phyloP scores from a whole-genome alignment of 2,797 vertebrate genomes.

The Xyrichtys novacula region DNA sequence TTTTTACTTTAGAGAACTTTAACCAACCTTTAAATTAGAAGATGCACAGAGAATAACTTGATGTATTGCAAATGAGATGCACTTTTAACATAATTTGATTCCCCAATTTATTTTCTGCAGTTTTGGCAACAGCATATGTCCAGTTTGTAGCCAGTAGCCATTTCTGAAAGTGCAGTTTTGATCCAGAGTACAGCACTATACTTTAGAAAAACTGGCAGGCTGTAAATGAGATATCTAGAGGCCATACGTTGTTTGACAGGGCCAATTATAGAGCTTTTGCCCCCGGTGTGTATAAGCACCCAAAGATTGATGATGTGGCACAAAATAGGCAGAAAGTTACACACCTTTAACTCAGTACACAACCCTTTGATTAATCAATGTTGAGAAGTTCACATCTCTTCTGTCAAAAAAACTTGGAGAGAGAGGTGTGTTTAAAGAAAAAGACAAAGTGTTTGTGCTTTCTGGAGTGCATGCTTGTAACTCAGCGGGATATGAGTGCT shows the following conservation, averaged over 20 bases:
- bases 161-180: slow-evolving; percentile 14
- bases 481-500: slow-evolving; percentile 35
- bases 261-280: slow-evolving; percentile 60
- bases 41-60: no score
- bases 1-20: not conserved
- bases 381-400: slow-evolving; percentile 25
- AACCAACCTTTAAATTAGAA: not conserved
- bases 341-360: slow-evolving; percentile 31
- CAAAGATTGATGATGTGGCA: slow-evolving; percentile 47
- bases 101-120: not conserved
- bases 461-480: slow-evolving; percentile 12
- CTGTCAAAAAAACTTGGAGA: slow-evolving; percentile 18
- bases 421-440: slow-evolving; percentile 31
- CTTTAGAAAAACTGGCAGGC: slow-evolving; percentile 24
- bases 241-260: slow-evolving; percentile 52
- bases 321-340: slow-evolving; percentile 40
- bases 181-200: slow-evolving; percentile 3
- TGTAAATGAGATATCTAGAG: slow-evolving; percentile 49
- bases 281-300: slow-evolving; percentile 38
- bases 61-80: not conserved
- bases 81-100: not conserved
- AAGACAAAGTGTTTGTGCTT: slow-evolving; percentile 8
- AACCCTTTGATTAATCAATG: slow-evolving; percentile 35
- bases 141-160: slow-evolving; percentile 4
- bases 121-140: not conserved